A percentile compares a stretch with the other conserved stretches of the same genome.
These are phyloP conservation scores for Lanius ludovicianus DNA, from an alignment of 2,113 vertebrate species.

Conservation along the genomic window DNA sequence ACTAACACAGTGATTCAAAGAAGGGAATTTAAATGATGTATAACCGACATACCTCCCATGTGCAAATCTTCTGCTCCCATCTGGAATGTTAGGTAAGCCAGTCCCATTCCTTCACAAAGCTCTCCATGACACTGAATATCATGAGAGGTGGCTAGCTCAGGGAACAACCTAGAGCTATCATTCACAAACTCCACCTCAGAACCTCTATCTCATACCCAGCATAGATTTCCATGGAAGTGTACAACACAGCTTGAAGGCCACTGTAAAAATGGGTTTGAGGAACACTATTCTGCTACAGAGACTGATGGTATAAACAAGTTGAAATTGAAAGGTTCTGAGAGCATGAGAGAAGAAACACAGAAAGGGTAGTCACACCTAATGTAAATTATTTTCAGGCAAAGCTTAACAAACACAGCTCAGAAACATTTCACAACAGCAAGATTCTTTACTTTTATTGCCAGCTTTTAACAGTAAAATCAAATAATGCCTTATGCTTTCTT, in stretches of 20 bases:
- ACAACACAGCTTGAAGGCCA: background rate
- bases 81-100: background rate
- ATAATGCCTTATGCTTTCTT: background rate
- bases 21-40: conserved; percentile 70
- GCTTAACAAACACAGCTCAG: background rate
- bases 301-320: background rate
- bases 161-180: background rate
- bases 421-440: background rate
- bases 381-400: background rate
- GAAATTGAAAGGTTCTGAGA: background rate
- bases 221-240: background rate
- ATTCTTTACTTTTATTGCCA: conserved; percentile 19
- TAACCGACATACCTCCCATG: background rate
- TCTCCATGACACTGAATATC: background rate
- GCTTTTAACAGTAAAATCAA: background rate
- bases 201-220: background rate
- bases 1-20: conserved; percentile 67
- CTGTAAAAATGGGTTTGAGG: background rate
- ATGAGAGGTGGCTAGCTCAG: background rate
- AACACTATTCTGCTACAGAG: background rate
- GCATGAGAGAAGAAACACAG: background rate
- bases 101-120: background rate
- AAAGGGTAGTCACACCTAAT: background rate
- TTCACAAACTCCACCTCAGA: background rate
- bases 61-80: background rate